These are phyloP conservation scores for Holotrichia oblita DNA, from an alignment of 1,140 invertebrate species.

Conservation along the genomic window DNA sequence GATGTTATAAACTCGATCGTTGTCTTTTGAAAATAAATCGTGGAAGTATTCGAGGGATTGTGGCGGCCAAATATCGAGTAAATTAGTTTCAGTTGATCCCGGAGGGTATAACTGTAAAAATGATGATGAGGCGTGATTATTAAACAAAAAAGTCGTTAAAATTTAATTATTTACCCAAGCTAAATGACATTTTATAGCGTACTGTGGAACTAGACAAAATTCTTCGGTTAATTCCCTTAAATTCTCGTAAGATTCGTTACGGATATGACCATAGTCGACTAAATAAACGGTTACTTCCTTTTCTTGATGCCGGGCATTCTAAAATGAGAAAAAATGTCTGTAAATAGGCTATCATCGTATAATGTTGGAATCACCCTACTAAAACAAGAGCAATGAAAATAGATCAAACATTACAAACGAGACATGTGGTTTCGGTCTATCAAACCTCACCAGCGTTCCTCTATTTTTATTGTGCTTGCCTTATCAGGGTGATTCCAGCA, in stretches of 20 bases:
- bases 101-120: slow-evolving; percentile 29
- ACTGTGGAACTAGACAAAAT: slow-evolving; percentile 31
- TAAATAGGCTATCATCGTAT: no score
- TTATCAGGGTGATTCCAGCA: no score
- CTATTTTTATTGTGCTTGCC: no score
- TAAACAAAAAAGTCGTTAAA: neutral
- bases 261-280: slow-evolving; percentile 13
- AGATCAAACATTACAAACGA: no score
- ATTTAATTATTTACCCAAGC: neutral
- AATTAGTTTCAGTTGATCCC: neutral
- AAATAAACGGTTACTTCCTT: neutral
- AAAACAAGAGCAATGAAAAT: no score
- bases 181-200: slow-evolving; percentile 41
- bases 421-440: no score
- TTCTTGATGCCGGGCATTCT: neutral
- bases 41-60: slow-evolving; percentile 1
- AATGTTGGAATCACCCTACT: no score
- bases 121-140: neutral
- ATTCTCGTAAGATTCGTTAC: neutral
- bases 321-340: neutral
- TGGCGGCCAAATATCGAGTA: slow-evolving; percentile 9
- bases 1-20: neutral
- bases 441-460: no score
- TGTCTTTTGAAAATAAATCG: neutral
- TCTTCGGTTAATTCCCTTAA: neutral